Base-by-base conservation (phyloP, 37 sponge, comb jelly and placozoan species). In the Chondrilla cf. caribensis region DNA sequence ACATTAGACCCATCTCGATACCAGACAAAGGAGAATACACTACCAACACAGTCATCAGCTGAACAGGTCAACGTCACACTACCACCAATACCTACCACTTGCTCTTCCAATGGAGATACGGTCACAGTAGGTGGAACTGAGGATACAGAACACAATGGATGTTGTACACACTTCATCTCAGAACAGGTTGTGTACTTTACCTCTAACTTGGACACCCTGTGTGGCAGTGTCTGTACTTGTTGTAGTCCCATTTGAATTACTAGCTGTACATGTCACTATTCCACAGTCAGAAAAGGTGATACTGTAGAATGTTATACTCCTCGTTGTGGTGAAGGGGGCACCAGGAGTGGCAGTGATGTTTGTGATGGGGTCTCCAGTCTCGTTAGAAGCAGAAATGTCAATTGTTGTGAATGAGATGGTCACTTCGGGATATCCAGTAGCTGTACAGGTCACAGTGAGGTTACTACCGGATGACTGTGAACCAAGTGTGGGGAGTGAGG, bases 401-500 rank as follows among this genome's bases (percentile, higher is more conserved):
- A n/a, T n/a, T 25, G 36, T 11, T 73, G 8, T 31, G 76, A 73
- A 39, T 5, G 42, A 14, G 43, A 73, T 73, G 76, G 76, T 73
- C 41, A 22, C 41, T 6, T 73, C 76, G 40, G 76, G 76, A 73
- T 39, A 73, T 1, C 76, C 76, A 40, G 41, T 37, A 40, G 76
- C 76, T 36, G 44, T 38, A 43, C 76, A 73, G 41, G 43, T 39
- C 24, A 73, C 8, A 6, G 76, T 73, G 76, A 42, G 25, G 41
- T 73, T 43, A 2, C 36, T 43, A 37, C 76, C 76, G 40, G 43
- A 22, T 39, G 76, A n/a, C 29, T n/a, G 29, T 29, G 29, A 19
- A 62, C 64, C 64, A 62, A 62, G 29, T 47, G 51, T 47, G 51
- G 51, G 51, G 51, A 47, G 51, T 19, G 25, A 28, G 8, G 29